Conservation (phyloP, 2,113 vertebrate genomes). For the Tetrax tetrax region DNA sequence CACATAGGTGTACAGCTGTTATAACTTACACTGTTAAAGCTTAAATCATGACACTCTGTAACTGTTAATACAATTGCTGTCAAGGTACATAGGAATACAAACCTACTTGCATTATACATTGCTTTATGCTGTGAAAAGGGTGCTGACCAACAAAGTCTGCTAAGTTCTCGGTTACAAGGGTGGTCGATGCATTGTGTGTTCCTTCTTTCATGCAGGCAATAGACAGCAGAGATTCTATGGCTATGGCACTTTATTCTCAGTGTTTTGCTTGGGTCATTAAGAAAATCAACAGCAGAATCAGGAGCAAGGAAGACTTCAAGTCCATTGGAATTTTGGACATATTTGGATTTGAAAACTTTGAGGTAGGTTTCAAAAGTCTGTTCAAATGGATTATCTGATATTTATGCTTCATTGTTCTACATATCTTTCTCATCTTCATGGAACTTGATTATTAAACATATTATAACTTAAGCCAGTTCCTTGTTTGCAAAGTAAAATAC, state of each 20-base stretch:
- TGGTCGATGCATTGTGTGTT: not conserved
- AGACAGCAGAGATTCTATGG: slow-evolving; percentile 95
- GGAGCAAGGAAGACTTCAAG: slow-evolving; percentile 89
- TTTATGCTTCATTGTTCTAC: not conserved
- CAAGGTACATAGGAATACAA: not conserved
- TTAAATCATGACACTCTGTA: not conserved
- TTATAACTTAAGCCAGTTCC: not conserved
- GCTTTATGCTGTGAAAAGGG: not conserved
- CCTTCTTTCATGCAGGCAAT: slow-evolving; percentile 78
- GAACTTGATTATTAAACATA: not conserved
- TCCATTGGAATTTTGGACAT: slow-evolving; percentile 97
- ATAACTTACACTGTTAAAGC: not conserved
- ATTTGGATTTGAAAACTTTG: slow-evolving; percentile 98
- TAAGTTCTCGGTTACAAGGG: not conserved
- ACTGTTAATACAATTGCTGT: not conserved
- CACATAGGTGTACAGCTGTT: not conserved
- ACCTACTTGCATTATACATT: not conserved
- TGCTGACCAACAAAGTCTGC: not conserved
- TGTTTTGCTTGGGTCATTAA: slow-evolving; percentile 96
- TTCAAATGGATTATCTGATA: not conserved
- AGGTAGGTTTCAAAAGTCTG: slow-evolving; percentile 74
- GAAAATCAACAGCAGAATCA: slow-evolving; percentile 91
- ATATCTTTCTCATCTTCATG: not conserved
- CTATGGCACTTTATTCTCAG: slow-evolving; percentile 97
- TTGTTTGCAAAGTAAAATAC: not conserved